Evolutionary conservation across 2,797 vertebrate species (phyloP).

Genomic region (Sandelia bainsii): DNA sequence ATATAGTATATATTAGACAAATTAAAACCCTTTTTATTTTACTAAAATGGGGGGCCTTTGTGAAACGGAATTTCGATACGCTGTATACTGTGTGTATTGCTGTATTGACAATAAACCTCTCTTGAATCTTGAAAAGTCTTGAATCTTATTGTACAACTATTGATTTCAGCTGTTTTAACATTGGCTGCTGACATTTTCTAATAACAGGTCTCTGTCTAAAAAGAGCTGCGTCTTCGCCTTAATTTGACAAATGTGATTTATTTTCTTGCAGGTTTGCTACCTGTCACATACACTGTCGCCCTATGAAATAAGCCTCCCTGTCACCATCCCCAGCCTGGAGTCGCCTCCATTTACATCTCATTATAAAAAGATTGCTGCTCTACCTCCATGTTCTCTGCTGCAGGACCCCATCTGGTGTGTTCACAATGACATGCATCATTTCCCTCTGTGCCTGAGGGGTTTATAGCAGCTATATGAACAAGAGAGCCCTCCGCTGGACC

Average conservation of each 20-base stretch:
- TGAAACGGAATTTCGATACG: no score
- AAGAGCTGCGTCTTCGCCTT: no score
- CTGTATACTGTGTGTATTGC: no score
- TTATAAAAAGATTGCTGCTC: constrained; percentile 50
- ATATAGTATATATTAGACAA: no score
- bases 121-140: no score
- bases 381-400: constrained; percentile 51
- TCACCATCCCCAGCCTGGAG: constrained; percentile 21
- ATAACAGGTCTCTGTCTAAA: no score
- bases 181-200: no score
- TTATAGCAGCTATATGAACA: constrained; percentile 50
- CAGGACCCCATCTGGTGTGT: constrained; percentile 78
- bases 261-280: constrained; percentile 73
- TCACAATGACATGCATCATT: constrained; percentile 80
- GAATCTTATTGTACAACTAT: no score
- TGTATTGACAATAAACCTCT: no score
- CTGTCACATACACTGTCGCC: constrained; percentile 66
- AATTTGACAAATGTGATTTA: constrained; percentile 48
- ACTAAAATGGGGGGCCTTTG: no score
- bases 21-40: no score
- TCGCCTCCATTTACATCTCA: constrained; percentile 71
- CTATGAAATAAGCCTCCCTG: constrained; percentile 31
- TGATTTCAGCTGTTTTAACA: no score
- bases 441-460: constrained; percentile 59
- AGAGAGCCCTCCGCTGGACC: constrained; percentile 57